These are phyloP conservation scores for Aporophyla lueneburgensis DNA, from an alignment of 2,888 invertebrate genomes.

Conservation along the genomic window DNA sequence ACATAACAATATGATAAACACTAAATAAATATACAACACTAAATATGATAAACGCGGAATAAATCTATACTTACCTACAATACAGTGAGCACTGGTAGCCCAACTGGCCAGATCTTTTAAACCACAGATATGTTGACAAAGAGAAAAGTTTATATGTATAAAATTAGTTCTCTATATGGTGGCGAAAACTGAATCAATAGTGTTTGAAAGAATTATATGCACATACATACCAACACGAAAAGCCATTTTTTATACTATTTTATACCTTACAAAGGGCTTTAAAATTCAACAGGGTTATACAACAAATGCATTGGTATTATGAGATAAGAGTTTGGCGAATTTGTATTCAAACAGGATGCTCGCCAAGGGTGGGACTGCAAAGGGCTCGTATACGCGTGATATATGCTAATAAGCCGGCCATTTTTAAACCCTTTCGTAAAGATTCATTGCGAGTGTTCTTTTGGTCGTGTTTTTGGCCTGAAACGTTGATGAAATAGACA, in stretches of 20 bases:
- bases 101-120: too few relatives aligned
- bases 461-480: constrained; percentile 30
- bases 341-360: constrained; percentile 74
- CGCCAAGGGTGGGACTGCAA: constrained; percentile 62
- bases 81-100: too few relatives aligned
- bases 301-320: constrained; percentile 70
- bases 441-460: constrained; percentile 55
- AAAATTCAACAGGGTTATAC: constrained; percentile 59
- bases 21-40: too few relatives aligned
- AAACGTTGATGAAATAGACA: constrained; percentile 15
- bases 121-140: too few relatives aligned
- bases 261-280: constrained; percentile 43
- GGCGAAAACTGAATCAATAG: too few relatives aligned
- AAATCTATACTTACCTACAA: too few relatives aligned
- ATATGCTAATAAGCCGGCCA: constrained; percentile 70
- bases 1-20: too few relatives aligned
- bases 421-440: constrained; percentile 63
- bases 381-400: constrained; percentile 66
- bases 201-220: background rate
- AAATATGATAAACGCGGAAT: too few relatives aligned
- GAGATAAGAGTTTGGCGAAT: constrained; percentile 72
- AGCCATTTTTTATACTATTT: background rate
- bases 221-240: background rate
- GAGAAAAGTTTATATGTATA: too few relatives aligned
- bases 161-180: too few relatives aligned